These are phyloP conservation scores for Luscinia luscinia DNA, from an alignment of 2,797 vertebrate species.

Conservation along the genomic window DNA sequence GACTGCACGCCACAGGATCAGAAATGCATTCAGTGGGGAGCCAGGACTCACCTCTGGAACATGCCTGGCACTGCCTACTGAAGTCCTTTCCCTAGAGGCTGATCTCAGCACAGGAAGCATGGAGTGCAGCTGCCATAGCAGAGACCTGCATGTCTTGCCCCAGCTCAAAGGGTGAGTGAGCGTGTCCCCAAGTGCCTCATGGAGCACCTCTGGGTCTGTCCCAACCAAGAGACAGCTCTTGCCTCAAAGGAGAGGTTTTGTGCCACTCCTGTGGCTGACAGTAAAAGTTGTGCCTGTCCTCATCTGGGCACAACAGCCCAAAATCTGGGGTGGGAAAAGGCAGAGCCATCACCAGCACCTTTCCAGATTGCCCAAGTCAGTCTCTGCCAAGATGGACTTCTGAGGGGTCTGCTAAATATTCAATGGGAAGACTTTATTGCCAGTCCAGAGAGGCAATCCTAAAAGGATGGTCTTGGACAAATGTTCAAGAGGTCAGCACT, in stretches of 20 bases:
- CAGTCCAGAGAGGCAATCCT: rapidly evolving
- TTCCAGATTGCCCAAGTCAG: background rate
- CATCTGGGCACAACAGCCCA: background rate
- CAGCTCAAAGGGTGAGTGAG: background rate
- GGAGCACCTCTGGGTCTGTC: background rate
- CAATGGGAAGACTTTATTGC: background rate
- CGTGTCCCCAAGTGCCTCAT: rapidly evolving
- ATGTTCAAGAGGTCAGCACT: background rate
- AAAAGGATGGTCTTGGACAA: background rate
- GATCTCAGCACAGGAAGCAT: background rate
- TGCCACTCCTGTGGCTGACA: background rate
- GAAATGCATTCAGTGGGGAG: background rate
- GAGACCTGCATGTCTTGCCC: background rate
- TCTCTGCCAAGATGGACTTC: background rate
- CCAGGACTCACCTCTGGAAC: background rate
- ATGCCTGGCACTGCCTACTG: background rate
- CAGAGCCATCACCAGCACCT: background rate
- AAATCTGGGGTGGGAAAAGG: background rate
- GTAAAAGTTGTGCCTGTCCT: background rate
- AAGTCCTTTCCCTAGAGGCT: background rate
- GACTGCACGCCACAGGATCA: background rate
- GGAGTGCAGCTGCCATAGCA: background rate
- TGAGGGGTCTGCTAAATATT: background rate
- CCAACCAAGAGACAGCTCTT: background rate
- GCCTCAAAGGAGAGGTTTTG: background rate